Evolutionary conservation across 2,888 invertebrate genomes (phyloP), one percentile per base, ranked within the genome.

Genomic region (Agrotis puta): DNA sequence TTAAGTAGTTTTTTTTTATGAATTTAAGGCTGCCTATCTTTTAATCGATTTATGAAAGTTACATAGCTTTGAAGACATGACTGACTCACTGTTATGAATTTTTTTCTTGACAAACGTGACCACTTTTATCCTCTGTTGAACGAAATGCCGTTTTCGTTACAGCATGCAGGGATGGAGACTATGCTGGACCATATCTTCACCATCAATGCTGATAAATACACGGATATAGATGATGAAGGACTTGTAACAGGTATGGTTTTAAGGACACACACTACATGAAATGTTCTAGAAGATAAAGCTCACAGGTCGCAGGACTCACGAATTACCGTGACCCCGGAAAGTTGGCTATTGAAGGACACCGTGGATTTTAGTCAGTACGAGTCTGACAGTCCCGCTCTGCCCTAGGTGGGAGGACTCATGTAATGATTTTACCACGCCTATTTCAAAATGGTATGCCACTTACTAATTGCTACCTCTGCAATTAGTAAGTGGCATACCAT

Each of bases 141-240:
- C 51, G 27, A 47, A 50, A n/a, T 45, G 0, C 3, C n/a, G 47
- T 69, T 43, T 50, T 56, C 57, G 70, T 92, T 91, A 13, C 88
- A 97, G 97, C 96, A 95, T 54, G 88, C 97, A 18, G 98, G 98
- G 2, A 92, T 96, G 2, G 93, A 95, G 13, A 97, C 97, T 70
- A 90, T 98, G 75, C 97, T 97, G 85, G 97, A 98, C 39, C 98
- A 98, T 90, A 93, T 96, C 39, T 93, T 98, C 53, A 96, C 96
- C 22, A 97, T 99, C 48, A 98, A 98, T 88, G 98, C 98, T 3
- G 98, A 98, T 90, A 96, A 97, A 76, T 98, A 97, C 85, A 98
- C 98, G 0, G 97, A 97, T 2, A 96, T 97, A 0, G 97, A 98
- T 90, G 96, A 96, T 0, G 97, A 97, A 13, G 97, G 97, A 5